Conservation (phyloP, 2,113 vertebrate genomes). For the Hippocampus mohnikei region DNA sequence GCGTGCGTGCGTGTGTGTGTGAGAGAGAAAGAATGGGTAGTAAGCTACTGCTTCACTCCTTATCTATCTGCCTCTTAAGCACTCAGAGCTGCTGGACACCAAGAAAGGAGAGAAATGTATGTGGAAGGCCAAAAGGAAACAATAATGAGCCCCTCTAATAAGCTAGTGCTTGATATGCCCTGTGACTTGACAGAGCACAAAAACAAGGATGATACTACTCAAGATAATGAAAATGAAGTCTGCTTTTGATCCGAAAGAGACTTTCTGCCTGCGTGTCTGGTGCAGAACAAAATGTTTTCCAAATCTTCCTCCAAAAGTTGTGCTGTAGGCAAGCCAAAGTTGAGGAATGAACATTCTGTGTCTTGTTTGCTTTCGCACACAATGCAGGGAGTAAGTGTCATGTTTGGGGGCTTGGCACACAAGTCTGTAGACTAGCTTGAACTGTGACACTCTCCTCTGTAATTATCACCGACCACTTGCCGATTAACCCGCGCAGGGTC, state of each 20-base stretch:
- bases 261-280: not conserved
- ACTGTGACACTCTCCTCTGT: constrained; percentile 56
- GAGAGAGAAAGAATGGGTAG: constrained; percentile 1
- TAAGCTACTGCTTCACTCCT: constrained; percentile 51
- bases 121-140: constrained; percentile 41
- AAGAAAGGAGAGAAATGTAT: constrained; percentile 44
- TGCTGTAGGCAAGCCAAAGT: not conserved
- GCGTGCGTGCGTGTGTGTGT: not conserved
- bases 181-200: constrained; percentile 8
- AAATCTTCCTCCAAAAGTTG: not conserved
- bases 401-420: constrained; percentile 23
- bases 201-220: constrained; percentile 37
- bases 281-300: not conserved
- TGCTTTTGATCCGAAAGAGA: constrained; percentile 24
- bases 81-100: constrained; percentile 43
- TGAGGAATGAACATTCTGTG: not conserved
- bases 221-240: constrained; percentile 17
- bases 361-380: not conserved
- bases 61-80: constrained; percentile 50
- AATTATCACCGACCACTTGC: constrained; percentile 38
- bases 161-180: constrained; percentile 20
- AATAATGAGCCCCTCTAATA: constrained; percentile 45
- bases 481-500: constrained; percentile 60
- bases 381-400: not conserved
- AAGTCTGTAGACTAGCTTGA: constrained; percentile 37